A percentile compares a stretch with the other conserved stretches of the same genome.
phyloP scores from a whole-genome alignment of 2,113 vertebrate species.

The Hemibagrus wyckioides region DNA sequence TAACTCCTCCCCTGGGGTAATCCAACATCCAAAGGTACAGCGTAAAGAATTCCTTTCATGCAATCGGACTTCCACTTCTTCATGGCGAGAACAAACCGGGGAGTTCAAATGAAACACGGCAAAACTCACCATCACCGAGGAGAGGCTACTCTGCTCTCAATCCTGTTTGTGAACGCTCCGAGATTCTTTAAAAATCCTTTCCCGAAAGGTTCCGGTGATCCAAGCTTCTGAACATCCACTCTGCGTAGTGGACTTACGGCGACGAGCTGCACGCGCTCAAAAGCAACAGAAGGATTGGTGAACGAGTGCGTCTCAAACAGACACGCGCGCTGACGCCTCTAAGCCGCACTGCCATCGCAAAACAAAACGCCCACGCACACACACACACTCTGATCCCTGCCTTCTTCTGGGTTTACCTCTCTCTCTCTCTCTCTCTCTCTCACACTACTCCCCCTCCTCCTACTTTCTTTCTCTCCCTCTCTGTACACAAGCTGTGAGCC shows the following conservation, averaged over 20 bases:
- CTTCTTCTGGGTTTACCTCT: constrained; percentile 51
- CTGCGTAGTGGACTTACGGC: not conserved
- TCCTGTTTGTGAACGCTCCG: constrained; percentile 46
- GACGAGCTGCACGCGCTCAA: constrained; percentile 34
- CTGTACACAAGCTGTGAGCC: constrained; percentile 61
- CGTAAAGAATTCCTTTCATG: not conserved
- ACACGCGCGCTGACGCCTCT: constrained; percentile 66
- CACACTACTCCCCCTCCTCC: constrained; percentile 41
- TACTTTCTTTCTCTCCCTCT: constrained; percentile 61
- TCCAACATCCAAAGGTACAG: not conserved
- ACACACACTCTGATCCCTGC: constrained; percentile 67
- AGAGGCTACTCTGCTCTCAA: constrained; percentile 62
- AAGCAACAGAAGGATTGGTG: constrained; percentile 54
- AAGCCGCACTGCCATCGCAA: constrained; percentile 78
- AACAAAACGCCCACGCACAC: constrained; percentile 82
- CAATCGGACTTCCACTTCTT: not conserved
- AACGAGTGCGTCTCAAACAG: constrained; percentile 62
- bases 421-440: not conserved
- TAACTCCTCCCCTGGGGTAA: constrained; percentile 11
- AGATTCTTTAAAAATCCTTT: not conserved
- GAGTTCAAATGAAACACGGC: constrained; percentile 15
- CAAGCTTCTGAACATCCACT: not conserved
- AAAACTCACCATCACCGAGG: constrained; percentile 78
- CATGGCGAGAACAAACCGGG: not conserved
- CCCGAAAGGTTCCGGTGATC: constrained; percentile 51